Percentiles rank a stretch among this genome's conserved stretches.
Conservation (phyloP, 2,888 invertebrate genomes). For the Drosophila lacicola region DNA sequence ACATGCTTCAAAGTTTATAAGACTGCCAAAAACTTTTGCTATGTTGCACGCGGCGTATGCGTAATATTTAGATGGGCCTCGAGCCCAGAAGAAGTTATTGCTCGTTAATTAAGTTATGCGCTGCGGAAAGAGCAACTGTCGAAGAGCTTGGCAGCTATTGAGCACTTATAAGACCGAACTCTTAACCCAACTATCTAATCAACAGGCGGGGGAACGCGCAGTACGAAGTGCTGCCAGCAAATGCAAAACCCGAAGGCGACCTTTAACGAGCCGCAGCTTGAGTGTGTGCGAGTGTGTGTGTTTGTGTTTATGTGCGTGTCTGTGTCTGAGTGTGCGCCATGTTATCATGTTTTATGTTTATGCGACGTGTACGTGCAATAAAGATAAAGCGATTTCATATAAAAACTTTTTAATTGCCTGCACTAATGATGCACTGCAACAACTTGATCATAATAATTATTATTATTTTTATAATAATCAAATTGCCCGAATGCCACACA, state of each 20-base stretch:
- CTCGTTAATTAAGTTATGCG: conserved; percentile 58
- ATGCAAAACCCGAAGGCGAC: conserved; percentile 53
- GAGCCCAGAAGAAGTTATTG: conserved; percentile 30
- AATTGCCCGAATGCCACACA: conserved; percentile 46
- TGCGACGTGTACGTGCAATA: conserved; percentile 73
- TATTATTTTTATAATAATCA: conserved; percentile 48
- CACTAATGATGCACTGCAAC: conserved; percentile 81
- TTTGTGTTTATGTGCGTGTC: conserved; percentile 6
- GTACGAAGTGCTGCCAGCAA: conserved; percentile 38
- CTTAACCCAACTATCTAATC: conserved; percentile 50
- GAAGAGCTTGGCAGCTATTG: conserved; percentile 33
- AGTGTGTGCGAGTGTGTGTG: conserved; percentile 10
- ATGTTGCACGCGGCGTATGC: conserved; percentile 35
- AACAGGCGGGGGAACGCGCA: conserved; percentile 30
- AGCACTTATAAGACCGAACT: conserved; percentile 13
- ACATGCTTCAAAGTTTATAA: conserved; percentile 17
- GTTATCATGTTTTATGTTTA: conserved; percentile 76
- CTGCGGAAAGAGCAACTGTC: conserved; percentile 5
- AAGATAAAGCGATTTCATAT: conserved; percentile 76
- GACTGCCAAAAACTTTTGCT: conserved; percentile 20
- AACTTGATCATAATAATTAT: conserved; percentile 72
- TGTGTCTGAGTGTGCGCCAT: conserved; percentile 20
- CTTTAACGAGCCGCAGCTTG: conserved; percentile 42
- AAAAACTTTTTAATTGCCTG: conserved; percentile 81
- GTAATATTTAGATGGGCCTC: conserved; percentile 25